Percentiles rank a stretch among this genome's conserved stretches.
These are phyloP conservation scores for Pygoscelis adeliae DNA, from an alignment of 2,113 vertebrate genomes.

Conservation along the genomic window DNA sequence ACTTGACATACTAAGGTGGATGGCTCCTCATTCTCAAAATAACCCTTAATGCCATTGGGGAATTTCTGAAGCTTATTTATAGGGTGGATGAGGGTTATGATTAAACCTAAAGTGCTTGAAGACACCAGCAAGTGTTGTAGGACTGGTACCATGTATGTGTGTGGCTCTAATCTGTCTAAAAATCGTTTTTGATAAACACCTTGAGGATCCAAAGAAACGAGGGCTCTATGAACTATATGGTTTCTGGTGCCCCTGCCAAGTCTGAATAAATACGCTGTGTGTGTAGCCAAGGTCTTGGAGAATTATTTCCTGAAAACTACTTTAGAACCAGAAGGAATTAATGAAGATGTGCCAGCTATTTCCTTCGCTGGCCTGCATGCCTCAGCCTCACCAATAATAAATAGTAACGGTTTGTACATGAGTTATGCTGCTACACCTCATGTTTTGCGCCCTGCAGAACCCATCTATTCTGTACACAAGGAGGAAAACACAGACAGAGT, in stretches of 20 bases:
- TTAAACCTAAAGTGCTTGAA: neutral
- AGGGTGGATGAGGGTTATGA: neutral
- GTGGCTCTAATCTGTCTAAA: neutral
- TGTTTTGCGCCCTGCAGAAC: constrained; percentile 28
- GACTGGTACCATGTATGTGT: neutral
- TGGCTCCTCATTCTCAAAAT: neutral
- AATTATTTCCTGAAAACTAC: constrained; percentile 67
- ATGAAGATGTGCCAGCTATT: constrained; percentile 70
- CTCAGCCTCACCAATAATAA: constrained; percentile 48
- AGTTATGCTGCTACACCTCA: constrained; percentile 20
- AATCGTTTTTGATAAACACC: constrained; percentile 20
- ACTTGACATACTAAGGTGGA: neutral
- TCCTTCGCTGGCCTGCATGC: constrained; percentile 24
- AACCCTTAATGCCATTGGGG: neutral
- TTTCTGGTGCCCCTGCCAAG: constrained; percentile 53
- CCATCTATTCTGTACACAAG: neutral
- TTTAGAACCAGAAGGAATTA: constrained; percentile 69
- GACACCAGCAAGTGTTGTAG: neutral
- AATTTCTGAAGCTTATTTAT: neutral
- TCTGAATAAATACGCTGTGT: constrained; percentile 29
- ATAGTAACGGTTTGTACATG: constrained; percentile 43
- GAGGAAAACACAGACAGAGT: neutral
- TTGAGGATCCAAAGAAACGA: neutral
- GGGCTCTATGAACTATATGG: constrained; percentile 23
- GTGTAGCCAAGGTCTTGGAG: constrained; percentile 55